phyloP scores from a whole-genome alignment of 2,113 vertebrate species.

The Lophochroa leadbeateri region DNA sequence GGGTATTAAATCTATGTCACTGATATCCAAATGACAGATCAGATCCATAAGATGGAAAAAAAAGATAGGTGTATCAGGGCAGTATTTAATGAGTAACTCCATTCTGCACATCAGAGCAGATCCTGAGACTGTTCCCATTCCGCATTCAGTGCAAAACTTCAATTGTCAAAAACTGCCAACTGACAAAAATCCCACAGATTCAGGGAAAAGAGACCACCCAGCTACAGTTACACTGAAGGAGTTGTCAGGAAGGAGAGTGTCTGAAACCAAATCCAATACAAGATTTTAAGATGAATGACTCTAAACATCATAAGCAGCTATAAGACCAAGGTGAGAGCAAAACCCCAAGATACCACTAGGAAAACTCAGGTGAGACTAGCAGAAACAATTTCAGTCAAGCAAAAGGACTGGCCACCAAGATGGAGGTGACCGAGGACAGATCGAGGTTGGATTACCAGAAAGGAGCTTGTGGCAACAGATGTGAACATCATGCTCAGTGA shows the following conservation, averaged over 20 bases:
- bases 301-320: neutral
- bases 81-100: neutral
- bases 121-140: neutral
- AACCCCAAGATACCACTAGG: neutral
- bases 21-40: neutral
- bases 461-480: neutral
- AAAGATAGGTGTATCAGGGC: neutral
- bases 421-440: neutral
- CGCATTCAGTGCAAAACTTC: neutral
- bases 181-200: neutral
- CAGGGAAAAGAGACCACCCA: neutral
- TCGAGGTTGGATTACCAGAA: neutral
- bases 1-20: neutral
- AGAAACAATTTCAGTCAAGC: neutral
- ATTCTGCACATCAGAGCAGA: neutral
- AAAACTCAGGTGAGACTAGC: neutral
- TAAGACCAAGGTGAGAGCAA: neutral
- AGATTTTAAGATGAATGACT: neutral
- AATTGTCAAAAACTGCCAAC: neutral
- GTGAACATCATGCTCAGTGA: neutral
- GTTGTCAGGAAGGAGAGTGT: neutral
- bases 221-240: neutral
- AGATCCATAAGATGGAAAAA: neutral
- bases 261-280: neutral
- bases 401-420: neutral